These are phyloP conservation scores for Pantala flavescens DNA, from an alignment of 1,140 invertebrate species.

Conservation along the genomic window DNA sequence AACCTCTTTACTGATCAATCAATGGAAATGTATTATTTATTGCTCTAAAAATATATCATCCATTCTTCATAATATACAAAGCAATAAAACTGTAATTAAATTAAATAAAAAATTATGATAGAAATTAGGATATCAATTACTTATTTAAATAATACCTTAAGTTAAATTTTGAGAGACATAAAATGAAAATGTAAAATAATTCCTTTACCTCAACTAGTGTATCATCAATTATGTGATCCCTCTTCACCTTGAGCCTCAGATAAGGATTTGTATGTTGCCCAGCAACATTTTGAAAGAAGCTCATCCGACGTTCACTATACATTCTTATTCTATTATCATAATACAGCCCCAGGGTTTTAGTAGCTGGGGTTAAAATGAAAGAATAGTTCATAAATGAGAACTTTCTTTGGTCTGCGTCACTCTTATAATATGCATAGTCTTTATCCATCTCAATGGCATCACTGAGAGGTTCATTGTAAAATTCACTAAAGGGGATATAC, in stretches of 20 bases:
- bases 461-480: constrained; percentile 87
- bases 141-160: too few species aligned
- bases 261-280: constrained; percentile 75
- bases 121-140: too few species aligned
- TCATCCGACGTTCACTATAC: constrained; percentile 80
- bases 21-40: too few species aligned
- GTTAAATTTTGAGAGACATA: not conserved
- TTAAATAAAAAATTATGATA: too few species aligned
- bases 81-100: too few species aligned
- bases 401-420: constrained; percentile 48
- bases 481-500: constrained; percentile 73
- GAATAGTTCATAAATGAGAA: constrained; percentile 88
- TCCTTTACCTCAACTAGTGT: constrained; percentile 68
- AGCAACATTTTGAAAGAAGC: constrained; percentile 65
- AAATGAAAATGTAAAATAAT: constrained; percentile 41
- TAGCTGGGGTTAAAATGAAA: constrained; percentile 85
- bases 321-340: constrained; percentile 91
- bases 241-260: constrained; percentile 64
- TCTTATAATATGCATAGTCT: constrained; percentile 83
- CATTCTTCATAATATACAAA: too few species aligned
- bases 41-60: too few species aligned
- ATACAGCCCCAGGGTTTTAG: constrained; percentile 80
- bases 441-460: constrained; percentile 86
- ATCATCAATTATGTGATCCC: constrained; percentile 84
- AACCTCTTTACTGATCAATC: too few species aligned